Percentiles rank a stretch among this genome's conserved stretches.
Evolutionary conservation across 2,113 vertebrate species (phyloP).

Genomic region (Tragelaphus buxtoni): DNA sequence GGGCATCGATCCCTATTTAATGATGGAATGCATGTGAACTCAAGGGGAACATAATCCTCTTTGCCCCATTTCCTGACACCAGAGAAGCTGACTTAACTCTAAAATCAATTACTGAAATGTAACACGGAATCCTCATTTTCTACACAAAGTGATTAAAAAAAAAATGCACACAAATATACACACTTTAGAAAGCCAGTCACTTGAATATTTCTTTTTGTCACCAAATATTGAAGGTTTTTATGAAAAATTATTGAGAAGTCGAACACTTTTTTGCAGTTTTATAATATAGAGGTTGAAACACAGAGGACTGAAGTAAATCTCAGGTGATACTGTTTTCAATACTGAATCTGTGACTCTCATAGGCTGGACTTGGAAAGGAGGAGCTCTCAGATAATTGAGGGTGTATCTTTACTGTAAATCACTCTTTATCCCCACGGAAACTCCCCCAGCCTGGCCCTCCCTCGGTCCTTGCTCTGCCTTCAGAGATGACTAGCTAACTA

Average conservation of each 20-base stretch:
- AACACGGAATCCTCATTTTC: not conserved
- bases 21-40: not conserved
- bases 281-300: not conserved
- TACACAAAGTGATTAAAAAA: not conserved
- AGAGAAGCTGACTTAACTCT: not conserved
- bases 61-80: not conserved
- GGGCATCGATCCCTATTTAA: not conserved
- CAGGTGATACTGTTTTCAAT: not conserved
- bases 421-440: not conserved
- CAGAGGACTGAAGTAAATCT: not conserved
- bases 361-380: not conserved
- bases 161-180: not conserved
- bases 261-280: not conserved
- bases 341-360: not conserved
- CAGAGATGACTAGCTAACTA: not conserved
- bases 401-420: not conserved
- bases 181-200: not conserved
- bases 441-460: not conserved
- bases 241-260: not conserved
- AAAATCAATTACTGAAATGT: not conserved
- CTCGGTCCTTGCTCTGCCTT: not conserved
- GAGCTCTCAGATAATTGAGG: not conserved
- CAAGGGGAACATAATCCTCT: not conserved
- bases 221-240: not conserved
- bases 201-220: not conserved